Conservation (phyloP, 2,113 vertebrate genomes). For the Cochlearius cochlearius region DNA sequence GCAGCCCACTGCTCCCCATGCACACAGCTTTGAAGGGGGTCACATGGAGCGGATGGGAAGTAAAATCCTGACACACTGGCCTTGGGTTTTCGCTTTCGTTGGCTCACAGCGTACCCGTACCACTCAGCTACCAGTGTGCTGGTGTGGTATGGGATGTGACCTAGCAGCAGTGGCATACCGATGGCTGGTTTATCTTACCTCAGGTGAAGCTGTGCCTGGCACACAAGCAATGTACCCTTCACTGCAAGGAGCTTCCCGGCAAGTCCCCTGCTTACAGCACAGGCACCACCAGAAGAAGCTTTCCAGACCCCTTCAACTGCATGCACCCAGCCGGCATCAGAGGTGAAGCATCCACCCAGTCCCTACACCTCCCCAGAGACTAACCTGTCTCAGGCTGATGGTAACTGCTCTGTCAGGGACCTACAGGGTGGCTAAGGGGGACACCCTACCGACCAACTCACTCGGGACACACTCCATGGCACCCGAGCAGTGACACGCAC, state of each 20-base stretch:
- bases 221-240: not conserved
- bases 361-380: not conserved
- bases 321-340: accelerated
- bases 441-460: accelerated
- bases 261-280: not conserved
- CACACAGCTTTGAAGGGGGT: not conserved
- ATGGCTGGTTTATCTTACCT: not conserved
- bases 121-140: not conserved
- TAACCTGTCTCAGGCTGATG: not conserved
- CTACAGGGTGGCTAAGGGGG: accelerated
- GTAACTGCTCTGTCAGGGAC: not conserved
- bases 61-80: not conserved
- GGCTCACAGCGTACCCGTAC: not conserved
- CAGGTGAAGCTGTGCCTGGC: not conserved
- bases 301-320: not conserved
- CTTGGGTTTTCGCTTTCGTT: not conserved
- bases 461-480: accelerated
- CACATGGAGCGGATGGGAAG: accelerated
- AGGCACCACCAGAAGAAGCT: not conserved
- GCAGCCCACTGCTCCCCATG: accelerated
- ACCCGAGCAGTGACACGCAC: accelerated
- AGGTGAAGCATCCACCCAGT: not conserved
- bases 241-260: not conserved
- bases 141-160: accelerated
- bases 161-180: not conserved